These are phyloP conservation scores for Cybosia mesomella DNA, from an alignment of 2,888 invertebrate species.

Conservation along the genomic window DNA sequence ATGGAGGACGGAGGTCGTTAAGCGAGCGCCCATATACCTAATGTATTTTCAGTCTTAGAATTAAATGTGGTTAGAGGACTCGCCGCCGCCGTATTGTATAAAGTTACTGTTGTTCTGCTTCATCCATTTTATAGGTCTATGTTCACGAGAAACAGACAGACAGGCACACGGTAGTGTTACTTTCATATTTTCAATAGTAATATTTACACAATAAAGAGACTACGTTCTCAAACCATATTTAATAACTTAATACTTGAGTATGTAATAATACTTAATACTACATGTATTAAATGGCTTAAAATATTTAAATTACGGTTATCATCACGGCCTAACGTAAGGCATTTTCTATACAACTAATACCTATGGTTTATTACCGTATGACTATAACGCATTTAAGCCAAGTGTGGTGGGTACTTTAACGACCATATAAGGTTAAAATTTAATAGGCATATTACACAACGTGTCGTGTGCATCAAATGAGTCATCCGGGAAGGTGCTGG, in stretches of 20 bases:
- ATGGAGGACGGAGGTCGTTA: too few species aligned
- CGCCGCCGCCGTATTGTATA: too few species aligned
- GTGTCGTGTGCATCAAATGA: neutral
- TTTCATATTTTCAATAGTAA: too few species aligned
- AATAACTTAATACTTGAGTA: too few species aligned
- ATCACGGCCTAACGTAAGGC: too few species aligned
- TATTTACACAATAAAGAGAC: too few species aligned
- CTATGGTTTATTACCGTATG: neutral
- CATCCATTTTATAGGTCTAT: neutral
- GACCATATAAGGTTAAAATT: neutral
- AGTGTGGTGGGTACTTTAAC: neutral
- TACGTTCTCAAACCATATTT: too few species aligned
- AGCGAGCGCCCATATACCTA: too few species aligned
- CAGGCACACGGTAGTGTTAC: neutral
- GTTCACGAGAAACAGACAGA: neutral
- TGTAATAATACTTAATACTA: too few species aligned
- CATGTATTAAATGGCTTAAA: too few species aligned
- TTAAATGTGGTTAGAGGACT: neutral
- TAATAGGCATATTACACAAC: neutral
- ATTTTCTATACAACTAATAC: neutral
- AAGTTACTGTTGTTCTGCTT: neutral
- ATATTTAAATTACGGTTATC: too few species aligned
- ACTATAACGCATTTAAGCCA: neutral
- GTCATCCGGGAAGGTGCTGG: neutral
- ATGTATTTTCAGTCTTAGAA: conserved; percentile 12